Evolutionary conservation across 2,113 vertebrate species (phyloP).

Genomic region (Mandrillus leucophaeus): DNA sequence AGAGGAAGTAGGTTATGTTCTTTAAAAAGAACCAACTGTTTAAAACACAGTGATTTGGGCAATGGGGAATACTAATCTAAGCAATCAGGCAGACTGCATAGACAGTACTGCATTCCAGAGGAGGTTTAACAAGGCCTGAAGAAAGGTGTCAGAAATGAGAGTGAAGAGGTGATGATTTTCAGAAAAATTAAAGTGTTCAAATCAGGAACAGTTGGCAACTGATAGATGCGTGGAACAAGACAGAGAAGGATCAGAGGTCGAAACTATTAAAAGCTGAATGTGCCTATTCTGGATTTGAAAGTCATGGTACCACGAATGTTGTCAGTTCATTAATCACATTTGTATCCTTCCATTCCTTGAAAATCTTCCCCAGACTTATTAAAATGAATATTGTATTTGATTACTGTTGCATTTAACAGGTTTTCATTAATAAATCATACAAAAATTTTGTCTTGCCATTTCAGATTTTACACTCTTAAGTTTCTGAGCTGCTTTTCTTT

Average conservation of each 20-base stretch:
- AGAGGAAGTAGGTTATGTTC: neutral
- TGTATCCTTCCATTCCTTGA: neutral
- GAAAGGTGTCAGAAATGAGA: constrained; percentile 21
- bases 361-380: constrained; percentile 16
- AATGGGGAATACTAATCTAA: neutral
- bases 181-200: constrained; percentile 30
- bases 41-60: constrained; percentile 13
- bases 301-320: neutral
- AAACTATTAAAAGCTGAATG: constrained; percentile 11
- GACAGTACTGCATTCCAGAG: neutral
- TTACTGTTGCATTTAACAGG: constrained; percentile 14
- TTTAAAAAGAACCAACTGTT: neutral
- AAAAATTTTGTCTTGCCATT: constrained; percentile 52
- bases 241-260: neutral
- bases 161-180: constrained; percentile 29
- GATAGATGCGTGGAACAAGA: constrained; percentile 12
- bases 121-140: neutral
- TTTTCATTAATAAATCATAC: constrained; percentile 59
- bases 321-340: neutral
- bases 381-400: constrained; percentile 8
- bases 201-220: neutral
- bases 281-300: neutral
- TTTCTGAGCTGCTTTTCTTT: constrained; percentile 53
- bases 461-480: constrained; percentile 22
- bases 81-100: neutral